Base-by-base conservation (phyloP, 2,113 vertebrate genomes). In the Otis tarda region DNA sequence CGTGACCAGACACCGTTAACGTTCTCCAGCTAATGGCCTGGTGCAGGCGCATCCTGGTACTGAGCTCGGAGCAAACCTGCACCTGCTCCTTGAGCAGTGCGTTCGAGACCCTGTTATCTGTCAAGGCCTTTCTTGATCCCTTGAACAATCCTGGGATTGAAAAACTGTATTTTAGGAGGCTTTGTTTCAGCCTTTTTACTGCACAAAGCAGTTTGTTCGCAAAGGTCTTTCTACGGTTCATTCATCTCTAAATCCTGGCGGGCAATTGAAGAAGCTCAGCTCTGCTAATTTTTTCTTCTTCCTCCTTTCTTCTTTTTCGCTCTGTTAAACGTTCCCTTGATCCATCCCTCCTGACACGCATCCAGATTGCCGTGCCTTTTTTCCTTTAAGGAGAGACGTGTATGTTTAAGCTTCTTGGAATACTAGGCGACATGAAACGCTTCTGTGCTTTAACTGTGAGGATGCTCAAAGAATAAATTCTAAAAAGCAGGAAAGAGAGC, bases 241-340 rank as follows among this genome's bases (percentile, higher is more conserved):
- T 95, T 95, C 81, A 73, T 85, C 90, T 90, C 88, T 81, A 90
- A 94, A 81, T 90, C 95, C 96, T 94, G 53, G 33, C 93, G 69
- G 59, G 57, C 87, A 91, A 83, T 78, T 94, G 70, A 87, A 75
- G 78, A 63, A 86, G 81, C 70, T 93, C 88, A 83, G 61, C 75
- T 79, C 53, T 55, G 83, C 83, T 92, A 22, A 25, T 92, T 95
- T 94, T 84, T 68, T 50, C 22, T 28, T 70, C 83, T 88, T 92
- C 27, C 73, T 87, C 4, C 0, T 93, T 89, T 89, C 93, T 92
- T 83, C 81, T 86, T 52, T 90, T 90, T 80, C 70, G 35, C 64
- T 67, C 63, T 76, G 39, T 84, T 93, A 93, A 94, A 78, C 65
- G 55, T 95, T 94, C 33, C 59, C 74, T 94, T 83, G 52, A 56